These are phyloP conservation scores for Scolanthus callimorphus DNA, from an alignment of 92 coral and sea anemone species.

Conservation along the genomic window DNA sequence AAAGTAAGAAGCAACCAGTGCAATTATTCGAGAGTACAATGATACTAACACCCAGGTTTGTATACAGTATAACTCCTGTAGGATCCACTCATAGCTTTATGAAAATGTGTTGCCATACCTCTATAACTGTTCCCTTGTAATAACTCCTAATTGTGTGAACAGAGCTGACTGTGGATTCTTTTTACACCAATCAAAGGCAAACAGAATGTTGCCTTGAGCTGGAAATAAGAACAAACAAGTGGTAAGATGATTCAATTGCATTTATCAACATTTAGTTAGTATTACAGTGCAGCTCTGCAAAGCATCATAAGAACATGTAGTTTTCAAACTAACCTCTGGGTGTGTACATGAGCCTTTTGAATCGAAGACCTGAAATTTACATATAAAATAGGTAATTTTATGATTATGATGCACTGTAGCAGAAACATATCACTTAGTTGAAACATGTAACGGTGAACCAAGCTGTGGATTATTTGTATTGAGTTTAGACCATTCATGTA, in stretches of 20 bases:
- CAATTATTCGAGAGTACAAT: no score
- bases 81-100: no score
- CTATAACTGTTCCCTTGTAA: constrained; percentile 97
- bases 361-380: constrained; percentile 89
- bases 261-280: background rate
- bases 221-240: background rate
- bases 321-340: constrained; percentile 87
- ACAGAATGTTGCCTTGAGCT: constrained; percentile 97
- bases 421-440: no score
- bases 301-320: background rate
- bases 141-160: constrained; percentile 94
- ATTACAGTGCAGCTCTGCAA: background rate
- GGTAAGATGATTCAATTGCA: background rate
- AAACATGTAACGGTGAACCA: no score
- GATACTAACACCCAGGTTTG: no score
- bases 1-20: no score
- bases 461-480: no score
- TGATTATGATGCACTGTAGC: no score
- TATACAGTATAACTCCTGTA: no score
- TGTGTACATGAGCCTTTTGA: constrained; percentile 99
- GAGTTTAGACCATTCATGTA: no score
- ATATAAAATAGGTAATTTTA: no score
- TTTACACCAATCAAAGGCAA: constrained; percentile 94
- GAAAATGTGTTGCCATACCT: constrained; percentile 59
- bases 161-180: constrained; percentile 98